Evolutionary conservation across 2,888 invertebrate species (phyloP).

Genomic region (Acrobasis repandana): DNA sequence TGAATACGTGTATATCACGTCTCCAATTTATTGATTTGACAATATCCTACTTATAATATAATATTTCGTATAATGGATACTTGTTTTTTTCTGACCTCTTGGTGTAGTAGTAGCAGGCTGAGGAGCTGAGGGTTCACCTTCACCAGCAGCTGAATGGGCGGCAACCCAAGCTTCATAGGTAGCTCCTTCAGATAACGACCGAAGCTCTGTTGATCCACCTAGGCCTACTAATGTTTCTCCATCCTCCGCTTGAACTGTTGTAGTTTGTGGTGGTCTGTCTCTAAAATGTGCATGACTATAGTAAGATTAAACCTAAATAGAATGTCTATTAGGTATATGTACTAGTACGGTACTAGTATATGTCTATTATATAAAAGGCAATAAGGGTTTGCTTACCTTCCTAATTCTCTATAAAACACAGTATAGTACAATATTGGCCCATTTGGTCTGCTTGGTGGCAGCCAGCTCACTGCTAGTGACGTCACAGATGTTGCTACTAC

Average conservation of each 20-base stretch:
- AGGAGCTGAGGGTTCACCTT: conserved; percentile 89
- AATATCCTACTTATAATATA: no score
- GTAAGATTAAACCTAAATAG: no score
- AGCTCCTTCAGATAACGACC: conserved; percentile 87
- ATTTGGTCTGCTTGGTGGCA: conserved; percentile 90
- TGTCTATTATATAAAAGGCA: no score
- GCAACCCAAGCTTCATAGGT: conserved; percentile 94
- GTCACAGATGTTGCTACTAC: conserved; percentile 91
- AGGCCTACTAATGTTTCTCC: conserved; percentile 64
- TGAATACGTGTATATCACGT: no score
- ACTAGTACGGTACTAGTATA: no score
- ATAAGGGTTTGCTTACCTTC: conserved; percentile 65
- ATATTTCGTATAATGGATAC: neutral
- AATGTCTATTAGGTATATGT: no score
- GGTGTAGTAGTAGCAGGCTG: conserved; percentile 89
- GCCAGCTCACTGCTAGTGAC: conserved; percentile 93
- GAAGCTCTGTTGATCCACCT: conserved; percentile 84
- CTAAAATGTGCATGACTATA: conserved; percentile 38
- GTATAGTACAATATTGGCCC: conserved; percentile 92
- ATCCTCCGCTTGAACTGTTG: conserved; percentile 71
- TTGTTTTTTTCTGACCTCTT: conserved; percentile 76
- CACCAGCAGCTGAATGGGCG: conserved; percentile 91
- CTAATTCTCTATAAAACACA: conserved; percentile 89
- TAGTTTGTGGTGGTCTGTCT: conserved; percentile 73
- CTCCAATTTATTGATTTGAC: no score